These are phyloP conservation scores for Coluber constrictor DNA, from an alignment of 2,797 vertebrate genomes.

Conservation along the genomic window DNA sequence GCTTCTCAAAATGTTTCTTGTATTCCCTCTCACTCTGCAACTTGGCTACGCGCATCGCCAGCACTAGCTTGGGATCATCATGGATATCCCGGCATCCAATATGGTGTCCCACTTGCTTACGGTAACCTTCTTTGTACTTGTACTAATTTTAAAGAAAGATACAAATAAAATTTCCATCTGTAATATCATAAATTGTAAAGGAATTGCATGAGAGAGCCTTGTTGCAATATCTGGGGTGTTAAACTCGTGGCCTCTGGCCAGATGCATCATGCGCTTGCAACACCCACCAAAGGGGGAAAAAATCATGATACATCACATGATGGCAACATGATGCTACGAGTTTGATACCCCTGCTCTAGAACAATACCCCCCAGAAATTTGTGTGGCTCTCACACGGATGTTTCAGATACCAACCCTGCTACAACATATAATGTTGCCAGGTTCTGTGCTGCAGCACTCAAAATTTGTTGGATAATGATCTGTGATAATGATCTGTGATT, in stretches of 20 bases:
- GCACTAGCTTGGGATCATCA: constrained; percentile 86
- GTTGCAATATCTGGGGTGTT: background rate
- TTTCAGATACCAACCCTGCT: background rate
- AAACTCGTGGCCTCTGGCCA: too few species aligned
- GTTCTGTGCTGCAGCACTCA: background rate
- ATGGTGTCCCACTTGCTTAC: constrained; percentile 83
- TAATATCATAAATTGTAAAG: background rate
- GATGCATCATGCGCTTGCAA: too few species aligned
- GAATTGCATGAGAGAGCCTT: background rate
- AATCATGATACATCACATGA: too few species aligned
- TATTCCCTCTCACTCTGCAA: constrained; percentile 84
- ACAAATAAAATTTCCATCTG: constrained; percentile 6
- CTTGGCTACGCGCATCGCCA: constrained; percentile 84
- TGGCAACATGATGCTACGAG: too few species aligned
- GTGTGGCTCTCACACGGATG: background rate
- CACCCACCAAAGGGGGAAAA: too few species aligned
- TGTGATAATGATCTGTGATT: too few species aligned
- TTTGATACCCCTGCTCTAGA: background rate
- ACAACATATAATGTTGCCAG: background rate
- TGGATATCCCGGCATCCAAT: constrained; percentile 78
- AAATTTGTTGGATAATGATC: background rate
- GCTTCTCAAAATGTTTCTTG: constrained; percentile 83
- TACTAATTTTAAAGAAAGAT: constrained; percentile 70
- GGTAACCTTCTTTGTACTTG: constrained; percentile 90
- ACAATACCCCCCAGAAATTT: background rate